Conservation (phyloP, 2,797 vertebrate genomes). For the Helarctos malayanus region DNA sequence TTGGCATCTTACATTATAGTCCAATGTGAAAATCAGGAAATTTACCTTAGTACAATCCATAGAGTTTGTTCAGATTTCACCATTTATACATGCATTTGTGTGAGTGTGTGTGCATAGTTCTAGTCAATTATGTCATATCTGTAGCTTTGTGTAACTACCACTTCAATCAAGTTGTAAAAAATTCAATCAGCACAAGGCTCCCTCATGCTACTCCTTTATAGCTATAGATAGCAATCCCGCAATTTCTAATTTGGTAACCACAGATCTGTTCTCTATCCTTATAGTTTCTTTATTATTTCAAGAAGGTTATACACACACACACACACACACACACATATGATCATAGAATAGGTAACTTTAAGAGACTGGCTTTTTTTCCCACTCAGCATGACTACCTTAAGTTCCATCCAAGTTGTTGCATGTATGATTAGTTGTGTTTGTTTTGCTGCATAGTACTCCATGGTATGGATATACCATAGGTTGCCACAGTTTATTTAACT, state of each 20-base stretch:
- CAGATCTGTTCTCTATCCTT: neutral
- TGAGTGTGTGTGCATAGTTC: no score
- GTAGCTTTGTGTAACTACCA: neutral
- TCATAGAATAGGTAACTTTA: neutral
- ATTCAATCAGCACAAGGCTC: neutral
- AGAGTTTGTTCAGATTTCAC: neutral
- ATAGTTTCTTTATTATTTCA: neutral
- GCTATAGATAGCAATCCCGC: neutral
- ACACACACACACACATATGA: neutral
- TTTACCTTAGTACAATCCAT: neutral
- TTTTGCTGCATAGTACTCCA: neutral
- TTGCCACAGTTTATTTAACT: neutral
- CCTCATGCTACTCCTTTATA: neutral
- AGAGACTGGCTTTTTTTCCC: neutral
- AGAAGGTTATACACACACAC: neutral
- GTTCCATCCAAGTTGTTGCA: neutral
- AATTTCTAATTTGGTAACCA: neutral
- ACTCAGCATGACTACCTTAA: neutral
- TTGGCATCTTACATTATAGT: neutral
- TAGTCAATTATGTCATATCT: neutral
- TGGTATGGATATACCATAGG: neutral
- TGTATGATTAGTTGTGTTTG: neutral
- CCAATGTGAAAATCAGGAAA: neutral
- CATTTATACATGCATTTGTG: neutral
- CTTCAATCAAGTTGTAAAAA: neutral